Evolutionary conservation across 2,113 vertebrate genomes (phyloP).

Genomic region (Kryptolebias marmoratus): DNA sequence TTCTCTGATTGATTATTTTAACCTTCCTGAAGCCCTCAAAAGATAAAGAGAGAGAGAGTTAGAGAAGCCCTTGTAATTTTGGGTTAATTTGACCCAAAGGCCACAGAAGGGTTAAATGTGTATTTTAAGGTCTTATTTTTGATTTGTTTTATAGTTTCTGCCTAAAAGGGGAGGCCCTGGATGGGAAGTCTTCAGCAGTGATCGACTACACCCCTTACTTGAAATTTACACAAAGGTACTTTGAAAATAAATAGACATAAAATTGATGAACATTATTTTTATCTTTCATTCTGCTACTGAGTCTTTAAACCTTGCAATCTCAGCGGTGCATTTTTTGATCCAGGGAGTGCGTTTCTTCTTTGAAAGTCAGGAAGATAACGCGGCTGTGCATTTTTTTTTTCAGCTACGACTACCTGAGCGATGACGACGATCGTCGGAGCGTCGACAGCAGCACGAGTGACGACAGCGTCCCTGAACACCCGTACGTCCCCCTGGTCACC

Average conservation of each 20-base stretch:
- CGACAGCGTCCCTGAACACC: conserved; percentile 91
- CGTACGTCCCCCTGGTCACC: conserved; percentile 91
- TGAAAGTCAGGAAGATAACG: background rate
- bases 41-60: no score
- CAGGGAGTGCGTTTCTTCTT: background rate
- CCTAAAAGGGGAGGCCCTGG: conserved; percentile 92
- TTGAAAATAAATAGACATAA: background rate
- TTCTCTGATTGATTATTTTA: background rate
- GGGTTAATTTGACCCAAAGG: no score
- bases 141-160: conserved; percentile 85
- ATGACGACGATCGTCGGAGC: conserved; percentile 92
- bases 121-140: background rate
- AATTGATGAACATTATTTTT: no score
- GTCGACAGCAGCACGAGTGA: conserved; percentile 94
- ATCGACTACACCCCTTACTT: conserved; percentile 97
- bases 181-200: conserved; percentile 90
- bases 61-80: no score
- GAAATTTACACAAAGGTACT: conserved; percentile 95
- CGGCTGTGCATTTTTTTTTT: background rate
- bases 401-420: conserved; percentile 94
- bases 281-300: no score
- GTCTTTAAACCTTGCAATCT: no score
- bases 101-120: background rate
- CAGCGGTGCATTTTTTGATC: no score
- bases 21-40: no score